Evolutionary conservation across 2,888 invertebrate genomes (phyloP), one percentile per base, ranked within the genome.

Genomic region (Eurois occulta): DNA sequence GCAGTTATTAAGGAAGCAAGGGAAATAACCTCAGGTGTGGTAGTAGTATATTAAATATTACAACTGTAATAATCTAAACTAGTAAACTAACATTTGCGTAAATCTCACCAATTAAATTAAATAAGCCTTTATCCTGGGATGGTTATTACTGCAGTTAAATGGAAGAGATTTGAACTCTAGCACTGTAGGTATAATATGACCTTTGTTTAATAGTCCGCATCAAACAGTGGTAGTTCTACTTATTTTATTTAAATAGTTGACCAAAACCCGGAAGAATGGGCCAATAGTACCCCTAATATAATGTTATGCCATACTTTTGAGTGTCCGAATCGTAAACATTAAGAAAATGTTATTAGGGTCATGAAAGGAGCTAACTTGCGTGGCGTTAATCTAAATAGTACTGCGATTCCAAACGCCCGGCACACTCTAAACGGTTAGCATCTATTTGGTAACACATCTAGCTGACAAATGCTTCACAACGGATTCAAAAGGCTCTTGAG

Each of bases 51-150:
- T 72, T 79, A 48, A 52, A 80, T 80, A 64, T 55, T 58, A 74
- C 32, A 80, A n/a, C 43, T 1, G 38, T 62, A 58, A 69, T 41
- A 48, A 68, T 55, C 24, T 65, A 16, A 69, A 52, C 46, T 62
- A 48, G 46, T 67, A 64, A 62, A 71, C 41, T 66, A 46, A 41
- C 35, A 58, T 73, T 83, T 67, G 28, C 60, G 74, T 71, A 64
- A 48, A 83, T 78, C 66, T 62, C 48, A n/a, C n/a, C 55, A 71
- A 78, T 77, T 67, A 82, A 67, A 55, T 0, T 67, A 62, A 62
- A 69, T 43, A 74, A 69, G 35, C 77, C 72, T 58, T 64, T 38
- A 71, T 32, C 79, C 62, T 24, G 24, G 10, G 10, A 72, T 18
- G 69, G 65, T 66, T 75, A 72, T 83, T 69, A 48, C 43, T 55